Percentiles rank a stretch among this genome's conserved stretches.
Conservation (phyloP, 2,797 vertebrate species). For the Cyprinella venusta region DNA sequence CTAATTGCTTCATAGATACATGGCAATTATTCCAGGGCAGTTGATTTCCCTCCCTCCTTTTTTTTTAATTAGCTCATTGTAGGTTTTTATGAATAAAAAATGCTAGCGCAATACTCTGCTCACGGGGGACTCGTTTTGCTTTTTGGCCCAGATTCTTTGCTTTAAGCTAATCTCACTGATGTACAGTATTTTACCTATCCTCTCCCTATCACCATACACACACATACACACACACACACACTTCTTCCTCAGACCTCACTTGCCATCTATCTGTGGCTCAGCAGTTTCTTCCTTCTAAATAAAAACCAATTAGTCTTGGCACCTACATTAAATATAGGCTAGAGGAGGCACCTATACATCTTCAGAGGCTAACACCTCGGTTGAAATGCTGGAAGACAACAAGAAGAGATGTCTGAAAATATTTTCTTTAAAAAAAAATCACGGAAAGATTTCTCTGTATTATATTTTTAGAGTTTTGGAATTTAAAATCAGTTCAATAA, state of each 20-base stretch:
- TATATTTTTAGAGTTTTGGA: neutral
- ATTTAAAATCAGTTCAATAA: neutral
- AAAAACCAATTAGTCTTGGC: constrained; percentile 64
- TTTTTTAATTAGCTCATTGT: constrained; percentile 44
- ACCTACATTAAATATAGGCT: constrained; percentile 61
- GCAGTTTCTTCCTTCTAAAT: constrained; percentile 60
- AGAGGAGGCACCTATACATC: constrained; percentile 62
- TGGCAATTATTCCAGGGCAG: constrained; percentile 44
- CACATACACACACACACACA: neutral
- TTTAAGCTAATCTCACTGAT: constrained; percentile 49
- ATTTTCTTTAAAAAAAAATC: neutral
- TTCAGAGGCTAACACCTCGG: constrained; percentile 60
- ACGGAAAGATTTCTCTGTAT: neutral
- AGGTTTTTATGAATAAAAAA: constrained; percentile 46
- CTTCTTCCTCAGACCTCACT: constrained; percentile 7
- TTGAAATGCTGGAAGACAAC: constrained; percentile 28
- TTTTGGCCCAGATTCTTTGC: constrained; percentile 52
- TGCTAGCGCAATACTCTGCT: constrained; percentile 17
- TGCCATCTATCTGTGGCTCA: constrained; percentile 53
- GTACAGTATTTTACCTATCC: constrained; percentile 21
- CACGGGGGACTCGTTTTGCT: constrained; percentile 38
- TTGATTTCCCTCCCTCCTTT: constrained; percentile 11
- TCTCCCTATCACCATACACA: neutral
- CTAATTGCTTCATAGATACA: neutral
- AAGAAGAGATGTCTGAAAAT: constrained; percentile 10